Conservation (phyloP, 2,797 vertebrate species). For the Ciconia nigra region DNA sequence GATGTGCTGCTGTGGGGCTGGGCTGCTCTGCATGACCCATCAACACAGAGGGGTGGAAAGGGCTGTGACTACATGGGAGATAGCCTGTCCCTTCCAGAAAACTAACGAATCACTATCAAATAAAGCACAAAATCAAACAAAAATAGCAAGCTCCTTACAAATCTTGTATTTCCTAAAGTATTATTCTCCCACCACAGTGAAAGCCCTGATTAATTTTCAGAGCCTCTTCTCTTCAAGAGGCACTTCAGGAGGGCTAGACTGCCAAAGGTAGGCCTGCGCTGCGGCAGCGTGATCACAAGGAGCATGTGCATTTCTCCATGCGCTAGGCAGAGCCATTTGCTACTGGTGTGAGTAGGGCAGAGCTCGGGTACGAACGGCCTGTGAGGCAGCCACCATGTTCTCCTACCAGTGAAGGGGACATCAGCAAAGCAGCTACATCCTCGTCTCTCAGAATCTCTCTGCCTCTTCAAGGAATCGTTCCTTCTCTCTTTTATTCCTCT, state of each 20-base stretch:
- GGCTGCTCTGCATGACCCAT: neutral
- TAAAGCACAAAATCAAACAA: neutral
- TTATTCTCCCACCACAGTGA: neutral
- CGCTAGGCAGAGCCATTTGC: neutral
- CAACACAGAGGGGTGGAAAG: neutral
- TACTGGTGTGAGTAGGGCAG: neutral
- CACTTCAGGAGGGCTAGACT: neutral
- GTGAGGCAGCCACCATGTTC: neutral
- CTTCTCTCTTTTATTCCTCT: neutral
- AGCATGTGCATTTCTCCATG: neutral
- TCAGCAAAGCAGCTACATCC: neutral
- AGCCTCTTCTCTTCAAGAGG: neutral
- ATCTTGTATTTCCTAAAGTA: neutral
- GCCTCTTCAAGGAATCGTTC: neutral
- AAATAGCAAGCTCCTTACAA: neutral
- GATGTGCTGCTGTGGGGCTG: neutral
- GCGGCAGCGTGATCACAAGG: neutral
- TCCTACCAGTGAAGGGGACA: neutral
- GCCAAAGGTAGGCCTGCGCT: neutral
- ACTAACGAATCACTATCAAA: neutral
- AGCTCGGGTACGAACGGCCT: fast-evolving
- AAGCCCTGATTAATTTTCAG: neutral
- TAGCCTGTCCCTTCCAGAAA: neutral
- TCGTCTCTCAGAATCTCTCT: neutral
- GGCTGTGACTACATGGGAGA: neutral